Conservation (phyloP, 2,797 vertebrate genomes). For the Odontamblyopus rebecca region DNA sequence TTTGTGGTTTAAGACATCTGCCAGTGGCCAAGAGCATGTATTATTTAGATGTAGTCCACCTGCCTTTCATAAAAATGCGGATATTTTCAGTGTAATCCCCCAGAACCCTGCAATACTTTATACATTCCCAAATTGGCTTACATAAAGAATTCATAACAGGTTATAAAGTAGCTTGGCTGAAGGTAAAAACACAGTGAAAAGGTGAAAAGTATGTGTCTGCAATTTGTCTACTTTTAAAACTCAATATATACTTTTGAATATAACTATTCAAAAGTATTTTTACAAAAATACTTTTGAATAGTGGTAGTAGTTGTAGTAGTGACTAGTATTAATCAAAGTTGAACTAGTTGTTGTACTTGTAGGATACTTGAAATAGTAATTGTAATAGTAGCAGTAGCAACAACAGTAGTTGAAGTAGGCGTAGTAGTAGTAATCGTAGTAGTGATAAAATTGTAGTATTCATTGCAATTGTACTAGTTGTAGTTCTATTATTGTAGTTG, state of each 20-base stretch:
- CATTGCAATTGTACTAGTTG: no score
- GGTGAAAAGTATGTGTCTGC: neutral
- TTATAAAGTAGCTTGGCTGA: neutral
- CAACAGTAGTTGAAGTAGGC: no score
- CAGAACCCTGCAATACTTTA: neutral
- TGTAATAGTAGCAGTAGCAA: no score
- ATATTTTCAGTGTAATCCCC: neutral
- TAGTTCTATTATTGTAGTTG: no score
- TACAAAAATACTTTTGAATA: neutral
- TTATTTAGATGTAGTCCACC: slow-evolving; percentile 4
- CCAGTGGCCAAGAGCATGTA: neutral
- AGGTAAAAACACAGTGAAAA: neutral
- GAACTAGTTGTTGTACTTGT: no score
- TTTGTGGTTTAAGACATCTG: slow-evolving; percentile 7
- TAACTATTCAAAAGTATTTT: no score
- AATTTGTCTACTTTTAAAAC: neutral
- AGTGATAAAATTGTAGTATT: no score
- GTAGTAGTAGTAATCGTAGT: no score
- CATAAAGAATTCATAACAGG: neutral
- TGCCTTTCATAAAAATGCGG: neutral
- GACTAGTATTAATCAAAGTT: no score
- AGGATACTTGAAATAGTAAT: no score
- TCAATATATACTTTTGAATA: neutral
- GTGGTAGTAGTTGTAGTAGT: no score
- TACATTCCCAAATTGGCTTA: neutral